phyloP scores from a whole-genome alignment of 2,113 vertebrate genomes.

The human (Homo sapiens) region GRCh38 chr12:74907001-74907500 shows the following conservation, averaged over 20 bases:
- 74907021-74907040: not conserved
- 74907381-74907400: not conserved
- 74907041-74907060: not conserved
- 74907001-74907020: not conserved
- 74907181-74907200: not conserved
- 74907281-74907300: not conserved
- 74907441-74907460: not conserved
- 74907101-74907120: not conserved
- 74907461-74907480: not conserved
- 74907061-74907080: not conserved
- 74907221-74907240: not conserved
- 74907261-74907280: not conserved
- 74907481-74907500: not conserved
- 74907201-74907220: not conserved
- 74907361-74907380: not conserved
- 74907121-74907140: not conserved
- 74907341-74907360: not conserved
- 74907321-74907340: not conserved
- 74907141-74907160: not conserved
- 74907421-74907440: not conserved
- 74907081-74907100: not conserved
- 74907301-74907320: not conserved
- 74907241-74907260: not conserved
- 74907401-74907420: not conserved
- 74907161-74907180: not conserved